Percentiles rank a stretch among this genome's conserved stretches.
Conservation (phyloP, 2,888 invertebrate species). For the Eupithecia centaureata region DNA sequence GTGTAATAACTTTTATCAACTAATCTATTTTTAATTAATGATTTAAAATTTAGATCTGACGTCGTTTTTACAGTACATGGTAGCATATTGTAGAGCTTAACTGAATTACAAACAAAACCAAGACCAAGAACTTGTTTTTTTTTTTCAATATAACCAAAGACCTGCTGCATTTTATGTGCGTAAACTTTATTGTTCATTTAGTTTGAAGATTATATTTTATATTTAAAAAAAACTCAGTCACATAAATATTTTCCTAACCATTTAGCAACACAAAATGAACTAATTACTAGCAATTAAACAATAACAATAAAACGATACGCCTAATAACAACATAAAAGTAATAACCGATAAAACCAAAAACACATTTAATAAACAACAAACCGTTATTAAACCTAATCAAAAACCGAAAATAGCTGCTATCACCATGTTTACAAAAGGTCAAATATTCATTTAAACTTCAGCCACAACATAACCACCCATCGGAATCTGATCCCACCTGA, state of each 20-base stretch:
- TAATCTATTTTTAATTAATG: too few species aligned
- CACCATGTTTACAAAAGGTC: conserved; percentile 8
- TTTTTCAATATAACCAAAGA: too few species aligned
- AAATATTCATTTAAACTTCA: conserved; percentile 15
- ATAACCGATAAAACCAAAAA: conserved; percentile 6
- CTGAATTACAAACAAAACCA: too few species aligned
- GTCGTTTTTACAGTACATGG: too few species aligned
- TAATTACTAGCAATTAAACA: conserved; percentile 1
- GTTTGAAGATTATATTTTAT: neutral
- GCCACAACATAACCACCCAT: conserved; percentile 5
- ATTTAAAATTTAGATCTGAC: too few species aligned
- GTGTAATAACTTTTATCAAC: too few species aligned
- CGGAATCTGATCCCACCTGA: conserved; percentile 27
- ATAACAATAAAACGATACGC: neutral
- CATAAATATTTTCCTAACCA: neutral
- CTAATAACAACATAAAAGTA: neutral
- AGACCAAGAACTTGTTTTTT: too few species aligned
- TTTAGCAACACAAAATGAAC: neutral
- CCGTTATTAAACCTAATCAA: neutral
- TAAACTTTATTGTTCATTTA: neutral
- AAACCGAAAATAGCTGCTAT: conserved; percentile 1
- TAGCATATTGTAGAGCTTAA: too few species aligned
- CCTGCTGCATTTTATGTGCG: too few species aligned
- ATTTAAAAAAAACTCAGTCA: neutral
- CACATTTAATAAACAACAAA: neutral